A percentile compares a stretch with the other conserved stretches of the same genome.
These are phyloP conservation scores for Myiopsitta monachus DNA, from an alignment of 2,113 vertebrate species.

Conservation along the genomic window DNA sequence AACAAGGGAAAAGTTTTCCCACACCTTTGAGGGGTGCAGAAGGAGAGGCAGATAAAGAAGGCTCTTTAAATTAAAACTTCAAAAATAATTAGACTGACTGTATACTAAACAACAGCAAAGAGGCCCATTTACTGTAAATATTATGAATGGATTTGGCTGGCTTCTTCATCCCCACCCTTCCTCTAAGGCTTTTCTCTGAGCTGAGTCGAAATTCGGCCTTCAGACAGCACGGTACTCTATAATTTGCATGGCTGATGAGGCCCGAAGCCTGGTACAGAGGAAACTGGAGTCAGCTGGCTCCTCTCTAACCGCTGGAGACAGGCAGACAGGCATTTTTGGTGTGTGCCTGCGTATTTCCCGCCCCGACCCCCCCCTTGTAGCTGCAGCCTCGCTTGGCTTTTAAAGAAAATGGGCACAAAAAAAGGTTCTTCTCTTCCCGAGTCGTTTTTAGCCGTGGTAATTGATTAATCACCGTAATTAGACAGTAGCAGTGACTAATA, in stretches of 20 bases:
- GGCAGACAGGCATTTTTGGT: slow-evolving; percentile 69
- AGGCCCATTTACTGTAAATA: slow-evolving; percentile 81
- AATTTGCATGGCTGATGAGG: slow-evolving; percentile 84
- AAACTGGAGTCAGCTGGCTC: slow-evolving; percentile 71
- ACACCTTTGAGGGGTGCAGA: not conserved
- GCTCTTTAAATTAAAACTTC: slow-evolving; percentile 57
- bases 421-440: not conserved
- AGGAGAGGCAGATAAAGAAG: slow-evolving; percentile 22
- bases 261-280: slow-evolving; percentile 71
- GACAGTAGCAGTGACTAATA: slow-evolving; percentile 56
- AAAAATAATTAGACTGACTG: slow-evolving; percentile 67
- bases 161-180: slow-evolving; percentile 76
- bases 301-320: slow-evolving; percentile 74
- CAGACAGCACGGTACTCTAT: slow-evolving; percentile 72
- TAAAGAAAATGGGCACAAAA: slow-evolving; percentile 20
- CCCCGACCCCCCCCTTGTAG: not conserved
- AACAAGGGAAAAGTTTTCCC: slow-evolving; percentile 44
- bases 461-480: slow-evolving; percentile 59
- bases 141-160: slow-evolving; percentile 80
- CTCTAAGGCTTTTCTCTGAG: slow-evolving; percentile 73
- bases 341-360: slow-evolving; percentile 19
- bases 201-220: slow-evolving; percentile 72
- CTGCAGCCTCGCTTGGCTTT: slow-evolving; percentile 23
- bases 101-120: slow-evolving; percentile 71
- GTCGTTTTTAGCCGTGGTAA: slow-evolving; percentile 23